These are phyloP conservation scores for Augiades crinisus DNA, from an alignment of 2,888 invertebrate species.

Conservation along the genomic window DNA sequence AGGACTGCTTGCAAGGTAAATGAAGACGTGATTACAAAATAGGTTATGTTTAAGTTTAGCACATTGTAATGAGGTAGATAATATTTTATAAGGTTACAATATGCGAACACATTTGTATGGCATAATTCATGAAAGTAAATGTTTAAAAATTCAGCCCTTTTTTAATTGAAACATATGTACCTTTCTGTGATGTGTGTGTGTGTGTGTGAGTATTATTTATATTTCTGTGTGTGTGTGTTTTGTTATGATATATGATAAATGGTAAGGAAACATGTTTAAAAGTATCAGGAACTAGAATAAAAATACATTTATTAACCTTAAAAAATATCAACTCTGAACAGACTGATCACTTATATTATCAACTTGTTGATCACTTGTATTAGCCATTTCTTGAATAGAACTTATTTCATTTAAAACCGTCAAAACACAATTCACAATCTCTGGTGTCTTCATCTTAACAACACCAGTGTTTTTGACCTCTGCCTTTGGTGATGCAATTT, in stretches of 20 bases:
- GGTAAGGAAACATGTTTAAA: too few species aligned
- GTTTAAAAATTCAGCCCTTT: slow-evolving; percentile 57
- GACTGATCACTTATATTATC: slow-evolving; percentile 7
- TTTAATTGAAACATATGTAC: too few species aligned
- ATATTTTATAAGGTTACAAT: slow-evolving; percentile 77
- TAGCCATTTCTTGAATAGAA: not conserved
- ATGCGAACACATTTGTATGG: slow-evolving; percentile 78
- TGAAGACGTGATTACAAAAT: slow-evolving; percentile 71
- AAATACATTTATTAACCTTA: too few species aligned
- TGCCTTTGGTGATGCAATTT: slow-evolving; percentile 59
- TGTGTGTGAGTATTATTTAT: too few species aligned
- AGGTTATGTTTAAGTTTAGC: slow-evolving; percentile 78
- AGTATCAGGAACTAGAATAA: too few species aligned
- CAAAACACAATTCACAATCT: slow-evolving; percentile 64
- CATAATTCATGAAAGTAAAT: slow-evolving; percentile 80
- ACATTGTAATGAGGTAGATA: slow-evolving; percentile 73
- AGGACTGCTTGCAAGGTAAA: slow-evolving; percentile 72
- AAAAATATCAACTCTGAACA: slow-evolving; percentile 6
- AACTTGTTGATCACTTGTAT: slow-evolving; percentile 2
- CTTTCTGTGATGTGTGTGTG: too few species aligned
- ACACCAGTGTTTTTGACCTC: slow-evolving; percentile 59
- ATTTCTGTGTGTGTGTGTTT: too few species aligned
- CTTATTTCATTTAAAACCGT: slow-evolving; percentile 59
- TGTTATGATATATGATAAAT: too few species aligned
- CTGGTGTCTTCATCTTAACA: slow-evolving; percentile 68